Evolutionary conservation across 2,888 invertebrate species (phyloP).

Genomic region (Crematogaster levior): DNA sequence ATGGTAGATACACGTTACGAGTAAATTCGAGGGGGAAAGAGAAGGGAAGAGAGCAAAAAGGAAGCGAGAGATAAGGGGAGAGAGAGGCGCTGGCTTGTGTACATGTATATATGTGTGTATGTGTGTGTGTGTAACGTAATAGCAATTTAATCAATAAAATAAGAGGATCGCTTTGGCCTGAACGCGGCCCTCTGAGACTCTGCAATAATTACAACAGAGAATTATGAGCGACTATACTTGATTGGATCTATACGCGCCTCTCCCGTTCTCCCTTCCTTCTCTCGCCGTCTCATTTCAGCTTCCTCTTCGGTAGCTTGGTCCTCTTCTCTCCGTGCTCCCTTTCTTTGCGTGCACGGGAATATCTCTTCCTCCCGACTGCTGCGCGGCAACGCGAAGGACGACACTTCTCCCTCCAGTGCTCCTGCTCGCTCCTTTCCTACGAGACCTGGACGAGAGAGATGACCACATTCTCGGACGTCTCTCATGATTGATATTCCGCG

Average conservation of each 20-base stretch:
- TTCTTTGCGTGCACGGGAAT: constrained; percentile 54
- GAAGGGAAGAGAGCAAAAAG: neutral
- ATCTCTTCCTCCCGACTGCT: constrained; percentile 39
- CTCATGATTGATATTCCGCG: constrained; percentile 32
- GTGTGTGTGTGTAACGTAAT: constrained; percentile 80
- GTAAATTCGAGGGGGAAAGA: neutral
- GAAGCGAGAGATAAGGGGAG: constrained; percentile 12
- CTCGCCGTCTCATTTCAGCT: constrained; percentile 30
- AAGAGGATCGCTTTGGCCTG: constrained; percentile 78
- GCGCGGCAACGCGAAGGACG: constrained; percentile 27
- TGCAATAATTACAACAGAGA: constrained; percentile 84
- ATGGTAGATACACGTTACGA: constrained; percentile 40
- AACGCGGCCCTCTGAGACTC: constrained; percentile 78
- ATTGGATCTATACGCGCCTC: constrained; percentile 83
- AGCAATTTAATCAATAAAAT: constrained; percentile 84
- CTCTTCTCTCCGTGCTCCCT: constrained; percentile 47
- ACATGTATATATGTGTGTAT: too few species aligned
- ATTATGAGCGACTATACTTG: constrained; percentile 83
- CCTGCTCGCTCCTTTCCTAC: constrained; percentile 26
- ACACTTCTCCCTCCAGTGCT: constrained; percentile 12
- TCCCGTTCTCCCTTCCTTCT: constrained; percentile 52
- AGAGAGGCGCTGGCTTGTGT: constrained; percentile 62
- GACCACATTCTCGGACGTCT: constrained; percentile 13
- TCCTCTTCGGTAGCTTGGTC: constrained; percentile 51
- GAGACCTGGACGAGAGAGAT: constrained; percentile 14